Evolutionary conservation across 2,113 vertebrate species (phyloP).

Genomic region (Passer montanus): DNA sequence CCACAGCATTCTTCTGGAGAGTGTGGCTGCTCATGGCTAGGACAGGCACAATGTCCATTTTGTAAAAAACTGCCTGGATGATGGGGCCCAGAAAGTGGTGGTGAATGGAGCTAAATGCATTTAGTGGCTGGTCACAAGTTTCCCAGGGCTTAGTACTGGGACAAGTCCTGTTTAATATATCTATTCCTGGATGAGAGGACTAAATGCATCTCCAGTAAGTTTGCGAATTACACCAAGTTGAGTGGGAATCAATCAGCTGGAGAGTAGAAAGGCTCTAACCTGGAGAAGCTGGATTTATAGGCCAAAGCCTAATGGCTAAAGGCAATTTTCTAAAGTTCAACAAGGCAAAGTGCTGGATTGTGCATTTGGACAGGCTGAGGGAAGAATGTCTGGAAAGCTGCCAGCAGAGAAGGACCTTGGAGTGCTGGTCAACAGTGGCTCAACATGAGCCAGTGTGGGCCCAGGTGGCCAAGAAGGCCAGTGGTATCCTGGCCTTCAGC

Average conservation of each 20-base stretch:
- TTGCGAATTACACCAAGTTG: not conserved
- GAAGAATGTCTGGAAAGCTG: not conserved
- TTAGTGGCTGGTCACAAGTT: not conserved
- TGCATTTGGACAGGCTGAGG: not conserved
- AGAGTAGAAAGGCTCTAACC: not conserved
- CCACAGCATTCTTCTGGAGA: not conserved
- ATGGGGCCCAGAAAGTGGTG: not conserved
- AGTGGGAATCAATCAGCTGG: not conserved
- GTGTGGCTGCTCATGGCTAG: not conserved
- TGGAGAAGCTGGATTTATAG: not conserved
- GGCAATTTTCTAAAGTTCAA: not conserved
- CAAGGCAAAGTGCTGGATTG: not conserved
- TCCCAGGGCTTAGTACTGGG: not conserved
- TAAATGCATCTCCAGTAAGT: not conserved
- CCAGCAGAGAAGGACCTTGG: not conserved
- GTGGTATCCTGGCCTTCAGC: not conserved
- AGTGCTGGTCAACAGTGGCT: fast-evolving
- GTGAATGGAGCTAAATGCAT: not conserved
- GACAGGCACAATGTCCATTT: not conserved
- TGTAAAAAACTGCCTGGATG: not conserved
- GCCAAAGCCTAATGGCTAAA: not conserved
- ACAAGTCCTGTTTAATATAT: not conserved
- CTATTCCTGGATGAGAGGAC: not conserved
- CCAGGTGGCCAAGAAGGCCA: not conserved
- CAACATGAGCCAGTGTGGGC: fast-evolving